A percentile compares a stretch with the other conserved stretches of the same genome.
Evolutionary conservation across 2,888 invertebrate genomes (phyloP).

Genomic region (Hedychridium roseum): DNA sequence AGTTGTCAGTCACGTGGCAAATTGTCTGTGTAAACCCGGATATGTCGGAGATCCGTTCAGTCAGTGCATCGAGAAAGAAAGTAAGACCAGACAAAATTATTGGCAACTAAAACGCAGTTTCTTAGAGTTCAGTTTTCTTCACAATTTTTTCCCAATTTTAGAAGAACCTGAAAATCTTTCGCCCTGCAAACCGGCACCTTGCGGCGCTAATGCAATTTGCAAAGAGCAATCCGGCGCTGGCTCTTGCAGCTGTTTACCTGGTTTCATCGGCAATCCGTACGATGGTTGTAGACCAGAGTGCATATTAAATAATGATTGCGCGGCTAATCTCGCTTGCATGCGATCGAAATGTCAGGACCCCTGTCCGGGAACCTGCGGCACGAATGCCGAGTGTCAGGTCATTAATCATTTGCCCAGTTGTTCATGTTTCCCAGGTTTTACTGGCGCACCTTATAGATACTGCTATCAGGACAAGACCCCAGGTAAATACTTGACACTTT

Average conservation of each 20-base stretch:
- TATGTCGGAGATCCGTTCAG: constrained; percentile 75
- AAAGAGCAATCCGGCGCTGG: constrained; percentile 75
- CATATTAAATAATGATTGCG: constrained; percentile 79
- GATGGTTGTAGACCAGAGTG: constrained; percentile 82
- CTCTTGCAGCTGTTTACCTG: constrained; percentile 78
- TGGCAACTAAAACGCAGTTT: constrained; percentile 42
- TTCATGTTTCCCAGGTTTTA: constrained; percentile 61
- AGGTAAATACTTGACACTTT: too few relatives aligned
- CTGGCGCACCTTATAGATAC: constrained; percentile 63
- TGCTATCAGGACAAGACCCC: too few relatives aligned
- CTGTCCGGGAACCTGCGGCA: constrained; percentile 80
- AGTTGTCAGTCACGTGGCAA: constrained; percentile 77
- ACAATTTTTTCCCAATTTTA: background rate
- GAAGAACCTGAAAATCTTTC: background rate
- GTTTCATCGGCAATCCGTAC: constrained; percentile 79
- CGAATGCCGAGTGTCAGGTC: constrained; percentile 77
- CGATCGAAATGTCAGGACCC: constrained; percentile 83
- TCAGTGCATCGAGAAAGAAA: constrained; percentile 65
- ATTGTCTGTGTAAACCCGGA: constrained; percentile 71
- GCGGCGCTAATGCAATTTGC: constrained; percentile 80
- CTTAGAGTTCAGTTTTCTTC: too few relatives aligned
- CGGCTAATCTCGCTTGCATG: constrained; percentile 77
- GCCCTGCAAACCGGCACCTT: constrained; percentile 76
- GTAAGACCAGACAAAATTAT: too few relatives aligned
- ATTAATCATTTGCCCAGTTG: constrained; percentile 74